Percentiles rank a stretch among this genome's conserved stretches.
Evolutionary conservation across 2,888 invertebrate genomes (phyloP).

Genomic region (Pilophorus perplexus): DNA sequence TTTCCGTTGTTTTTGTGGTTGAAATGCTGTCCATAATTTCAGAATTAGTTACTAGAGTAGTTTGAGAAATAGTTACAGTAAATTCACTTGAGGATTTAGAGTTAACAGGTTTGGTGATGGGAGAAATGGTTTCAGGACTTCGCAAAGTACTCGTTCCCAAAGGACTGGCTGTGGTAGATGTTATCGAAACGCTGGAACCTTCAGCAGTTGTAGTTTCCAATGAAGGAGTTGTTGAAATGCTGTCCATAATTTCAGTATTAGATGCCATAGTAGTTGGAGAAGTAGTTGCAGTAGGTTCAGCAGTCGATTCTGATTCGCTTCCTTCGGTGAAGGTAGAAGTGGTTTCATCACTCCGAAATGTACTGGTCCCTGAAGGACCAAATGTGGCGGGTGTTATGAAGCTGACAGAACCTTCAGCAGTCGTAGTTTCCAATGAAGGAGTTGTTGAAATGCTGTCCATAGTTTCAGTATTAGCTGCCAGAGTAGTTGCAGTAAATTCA

Average conservation of each 20-base stretch:
- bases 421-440: not conserved
- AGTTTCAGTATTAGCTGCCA: not conserved
- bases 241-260: not conserved
- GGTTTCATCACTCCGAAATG: not conserved
- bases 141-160: not conserved
- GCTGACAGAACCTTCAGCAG: not conserved
- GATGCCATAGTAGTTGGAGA: not conserved
- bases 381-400: not conserved
- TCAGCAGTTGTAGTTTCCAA: not conserved
- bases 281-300: not conserved
- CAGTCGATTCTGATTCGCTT: not conserved
- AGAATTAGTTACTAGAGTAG: not conserved
- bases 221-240: not conserved
- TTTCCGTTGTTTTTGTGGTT: not conserved
- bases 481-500: not conserved
- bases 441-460: not conserved
- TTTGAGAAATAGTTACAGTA: not conserved
- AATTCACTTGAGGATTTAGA: not conserved
- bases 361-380: constrained; percentile 2
- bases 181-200: not conserved
- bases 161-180: not conserved
- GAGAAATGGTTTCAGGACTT: not conserved
- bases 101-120: no score
- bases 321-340: not conserved
- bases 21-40: not conserved